phyloP scores from a whole-genome alignment of 2,113 vertebrate species.

The Sclerurus mexicanus region DNA sequence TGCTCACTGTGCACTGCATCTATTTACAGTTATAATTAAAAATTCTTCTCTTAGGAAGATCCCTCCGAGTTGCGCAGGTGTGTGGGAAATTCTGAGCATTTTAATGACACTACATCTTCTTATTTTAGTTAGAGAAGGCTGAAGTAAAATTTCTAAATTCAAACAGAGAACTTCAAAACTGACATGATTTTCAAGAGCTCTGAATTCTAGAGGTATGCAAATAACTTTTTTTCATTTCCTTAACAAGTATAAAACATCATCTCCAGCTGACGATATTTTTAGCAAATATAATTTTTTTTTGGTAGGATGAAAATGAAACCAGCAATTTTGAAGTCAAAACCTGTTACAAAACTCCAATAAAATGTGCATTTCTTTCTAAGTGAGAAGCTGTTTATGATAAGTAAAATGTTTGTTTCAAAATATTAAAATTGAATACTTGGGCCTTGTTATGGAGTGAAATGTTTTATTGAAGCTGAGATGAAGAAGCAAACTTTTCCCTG shows the following conservation, averaged over 20 bases:
- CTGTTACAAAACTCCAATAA: not conserved
- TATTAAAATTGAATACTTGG: not conserved
- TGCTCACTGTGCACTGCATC: not conserved
- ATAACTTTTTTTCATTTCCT: not conserved
- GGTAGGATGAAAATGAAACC: not conserved
- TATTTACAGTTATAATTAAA: not conserved
- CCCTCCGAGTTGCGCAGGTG: not conserved
- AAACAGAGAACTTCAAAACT: not conserved
- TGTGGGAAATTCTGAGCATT: not conserved
- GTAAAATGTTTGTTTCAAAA: not conserved
- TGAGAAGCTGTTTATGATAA: not conserved
- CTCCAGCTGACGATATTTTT: slow-evolving; percentile 7
- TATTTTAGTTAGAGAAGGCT: not conserved
- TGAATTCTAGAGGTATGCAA: slow-evolving; percentile 19
- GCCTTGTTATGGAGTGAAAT: not conserved
- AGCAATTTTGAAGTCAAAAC: slow-evolving; percentile 8
- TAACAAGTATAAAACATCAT: not conserved
- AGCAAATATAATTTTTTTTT: not conserved
- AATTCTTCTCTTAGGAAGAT: not conserved
- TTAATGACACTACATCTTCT: not conserved
- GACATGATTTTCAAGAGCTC: not conserved
- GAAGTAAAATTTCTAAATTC: not conserved
- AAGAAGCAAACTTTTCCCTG: not conserved
- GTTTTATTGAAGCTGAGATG: not conserved
- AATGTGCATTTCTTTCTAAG: not conserved